Evolutionary conservation across 2,797 vertebrate genomes (phyloP), one percentile per base, ranked within the genome.

Genomic region (Peromyscus aztecus): DNA sequence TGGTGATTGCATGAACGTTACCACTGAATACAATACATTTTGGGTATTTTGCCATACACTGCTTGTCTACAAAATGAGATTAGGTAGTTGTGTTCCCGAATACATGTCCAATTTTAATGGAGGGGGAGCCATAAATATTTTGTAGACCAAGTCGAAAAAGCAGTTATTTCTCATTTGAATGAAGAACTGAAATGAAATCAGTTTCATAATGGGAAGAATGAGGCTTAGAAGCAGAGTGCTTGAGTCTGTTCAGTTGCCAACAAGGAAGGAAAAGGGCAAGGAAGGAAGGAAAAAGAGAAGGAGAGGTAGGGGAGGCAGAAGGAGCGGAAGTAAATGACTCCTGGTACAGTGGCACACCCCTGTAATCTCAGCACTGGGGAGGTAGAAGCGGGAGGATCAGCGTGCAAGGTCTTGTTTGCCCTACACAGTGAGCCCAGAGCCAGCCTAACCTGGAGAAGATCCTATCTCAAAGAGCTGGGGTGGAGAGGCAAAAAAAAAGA

Each of bases 71-170:
- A 78, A 82, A 86, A 95, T 85, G 82, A 97, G 21, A 88, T 94
- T 92, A 95, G 67, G 49, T 73, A 61, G 77, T 8, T 91, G 14
- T 16, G 11, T 71, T 90, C 76, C 84, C 84, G 29, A 89, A n/a
- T 91, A 55, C 89, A 90, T 90, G 40, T 59, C 80, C 37, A 52
- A 0, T 86, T 95, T 96, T 93, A 95, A 75, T 61, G 77, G 63
- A 57, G 21, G 6, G 8, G 27, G 85, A 75, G 16, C 81, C 63
- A 31, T 71, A 43, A 91, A 61, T 27, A 76, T 67, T 89, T 82
- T 95, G 31, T 89, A 43, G 34, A 31, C 63, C 69, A 55, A 89
- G 83, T 95, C 93, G 29, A 85, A 86, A 96, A 55, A n/a, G 92
- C 17, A 91, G 2, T 59, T 91, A 37, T 91, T 88, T 95, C 71